Percentiles rank a stretch among this genome's conserved stretches.
phyloP scores from a whole-genome alignment of 2,797 vertebrate species.

The Acanthurus leucopareius region DNA sequence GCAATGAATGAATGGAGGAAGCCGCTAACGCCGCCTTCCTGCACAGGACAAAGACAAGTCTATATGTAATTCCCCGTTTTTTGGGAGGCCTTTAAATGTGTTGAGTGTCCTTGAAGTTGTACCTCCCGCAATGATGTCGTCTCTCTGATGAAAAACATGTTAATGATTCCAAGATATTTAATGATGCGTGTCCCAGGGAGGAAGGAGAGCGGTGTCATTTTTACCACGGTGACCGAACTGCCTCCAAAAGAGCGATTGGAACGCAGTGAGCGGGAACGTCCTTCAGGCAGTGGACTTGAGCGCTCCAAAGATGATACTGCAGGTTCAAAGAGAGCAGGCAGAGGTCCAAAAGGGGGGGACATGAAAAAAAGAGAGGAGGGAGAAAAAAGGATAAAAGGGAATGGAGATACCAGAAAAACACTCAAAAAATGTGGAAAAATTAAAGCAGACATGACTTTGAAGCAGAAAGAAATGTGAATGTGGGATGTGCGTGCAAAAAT shows the following conservation, averaged over 20 bases:
- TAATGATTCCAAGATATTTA: slow-evolving; percentile 98
- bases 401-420: slow-evolving; percentile 68
- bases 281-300: slow-evolving; percentile 92
- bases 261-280: slow-evolving; percentile 89
- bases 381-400: slow-evolving; percentile 27
- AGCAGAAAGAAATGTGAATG: slow-evolving; percentile 62
- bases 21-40: slow-evolving; percentile 98
- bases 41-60: slow-evolving; percentile 28
- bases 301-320: slow-evolving; percentile 94
- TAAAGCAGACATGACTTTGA: slow-evolving; percentile 67
- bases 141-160: slow-evolving; percentile 99
- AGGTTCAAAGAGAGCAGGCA: slow-evolving; percentile 49
- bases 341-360: slow-evolving; percentile 31
- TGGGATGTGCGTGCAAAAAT: slow-evolving; percentile 59
- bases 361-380: slow-evolving; percentile 20
- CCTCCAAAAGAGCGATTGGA: slow-evolving; percentile 86
- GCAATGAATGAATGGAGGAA: slow-evolving; percentile 97
- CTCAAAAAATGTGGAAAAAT: slow-evolving; percentile 60
- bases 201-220: slow-evolving; percentile 98
- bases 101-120: slow-evolving; percentile 31
- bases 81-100: background rate
- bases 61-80: background rate
- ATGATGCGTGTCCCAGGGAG: slow-evolving; percentile 95
- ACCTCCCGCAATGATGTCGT: slow-evolving; percentile 98
- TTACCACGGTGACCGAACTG: slow-evolving; percentile 92